Base-by-base conservation (phyloP, 2,888 invertebrate genomes). In the Drosophila kambysellisi region DNA sequence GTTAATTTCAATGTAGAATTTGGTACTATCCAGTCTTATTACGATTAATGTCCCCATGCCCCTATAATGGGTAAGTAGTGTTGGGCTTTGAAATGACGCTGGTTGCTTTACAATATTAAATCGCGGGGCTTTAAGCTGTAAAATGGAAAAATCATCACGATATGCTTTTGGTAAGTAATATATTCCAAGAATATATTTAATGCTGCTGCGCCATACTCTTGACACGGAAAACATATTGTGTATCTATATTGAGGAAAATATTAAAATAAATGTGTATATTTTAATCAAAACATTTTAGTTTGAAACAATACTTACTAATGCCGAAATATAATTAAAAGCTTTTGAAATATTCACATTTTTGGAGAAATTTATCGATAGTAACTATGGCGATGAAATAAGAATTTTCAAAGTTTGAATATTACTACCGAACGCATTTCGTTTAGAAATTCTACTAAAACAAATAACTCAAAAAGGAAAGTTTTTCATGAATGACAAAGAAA, bases 1-100 rank as follows among this genome's bases (percentile, higher is more conserved):
- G 11, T 62, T 41, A 17, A 62, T 50, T 17, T 63, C 46, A 50
- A 77, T 70, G 33, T 35, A 75, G 70, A 77, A 77, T 46, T 17
- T 74, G 1, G 12, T 32, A 15, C 43, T 9, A 2, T 60, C 35
- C 6, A 65, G 37, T 1, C 30, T 11, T 15, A 75, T 50, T 43
- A 25, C 20, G 12, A 67, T 30, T 15, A 11, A 9, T 25, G 71
- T 37, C 3, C 30, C 46, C 46, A 71, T 54, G 30, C 33, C 33
- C 12, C 77, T 71, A 35, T 25, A 20, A 0, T 35, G 46, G 20
- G 8, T 20, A 8, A 37, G 29, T 11, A 37, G 2, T 25, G 43
- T 54, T 8, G 25, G n/a, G 2, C 4, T 39, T 6, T 11, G 17
- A 20, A 50, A 53, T 25, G 0, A 32, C 2, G 39, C 6, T 9